phyloP scores from a whole-genome alignment of 1,140 invertebrate species.

The Callitettix versicolor region DNA sequence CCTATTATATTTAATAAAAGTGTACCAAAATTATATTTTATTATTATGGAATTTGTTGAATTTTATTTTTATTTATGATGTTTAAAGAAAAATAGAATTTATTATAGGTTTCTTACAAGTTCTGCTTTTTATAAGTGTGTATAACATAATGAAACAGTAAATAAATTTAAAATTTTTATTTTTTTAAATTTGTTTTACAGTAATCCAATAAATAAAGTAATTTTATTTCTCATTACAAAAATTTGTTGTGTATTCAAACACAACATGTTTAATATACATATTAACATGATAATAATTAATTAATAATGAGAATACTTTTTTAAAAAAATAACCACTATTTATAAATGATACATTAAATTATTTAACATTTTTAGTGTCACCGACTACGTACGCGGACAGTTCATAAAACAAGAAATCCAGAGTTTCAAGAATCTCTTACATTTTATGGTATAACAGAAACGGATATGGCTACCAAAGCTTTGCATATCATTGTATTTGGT shows the following conservation, averaged over 20 bases:
- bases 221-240: no score
- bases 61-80: not conserved
- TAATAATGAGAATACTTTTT: not conserved
- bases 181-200: no score
- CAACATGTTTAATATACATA: not conserved
- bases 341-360: no score
- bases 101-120: no score
- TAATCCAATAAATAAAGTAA: no score
- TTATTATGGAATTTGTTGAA: not conserved
- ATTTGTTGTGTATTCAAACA: not conserved
- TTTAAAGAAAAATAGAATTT: no score
- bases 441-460: constrained; percentile 80
- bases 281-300: not conserved
- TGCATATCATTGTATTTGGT: constrained; percentile 57
- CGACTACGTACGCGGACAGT: constrained; percentile 77
- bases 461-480: constrained; percentile 57
- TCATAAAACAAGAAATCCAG: constrained; percentile 84
- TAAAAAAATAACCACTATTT: no score
- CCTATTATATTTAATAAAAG: not conserved
- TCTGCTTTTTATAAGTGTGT: no score
- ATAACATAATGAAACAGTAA: no score
- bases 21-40: not conserved
- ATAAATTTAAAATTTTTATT: no score
- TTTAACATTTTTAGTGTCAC: constrained; percentile 41
- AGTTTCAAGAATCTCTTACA: constrained; percentile 85